Percentiles rank a stretch among this genome's conserved stretches.
Conservation (phyloP, 2,113 vertebrate species). For the Albula glossodonta region DNA sequence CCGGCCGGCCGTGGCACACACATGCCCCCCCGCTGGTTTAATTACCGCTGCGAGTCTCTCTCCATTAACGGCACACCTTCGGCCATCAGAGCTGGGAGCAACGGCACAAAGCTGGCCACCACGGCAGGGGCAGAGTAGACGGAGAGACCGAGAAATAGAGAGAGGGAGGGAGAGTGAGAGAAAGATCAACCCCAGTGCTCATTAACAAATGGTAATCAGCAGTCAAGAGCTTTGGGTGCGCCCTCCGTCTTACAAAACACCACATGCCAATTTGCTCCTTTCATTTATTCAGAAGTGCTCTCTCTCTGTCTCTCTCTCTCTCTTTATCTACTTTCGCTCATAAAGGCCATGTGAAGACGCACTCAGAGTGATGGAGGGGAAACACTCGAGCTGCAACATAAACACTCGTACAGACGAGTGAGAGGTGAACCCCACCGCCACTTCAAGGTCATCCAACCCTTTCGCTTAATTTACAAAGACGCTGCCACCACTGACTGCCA, state of each 20-base stretch:
- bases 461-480: background rate
- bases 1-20: background rate
- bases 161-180: background rate
- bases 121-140: background rate
- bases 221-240: background rate
- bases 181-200: slow-evolving; percentile 19
- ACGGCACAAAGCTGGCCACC: background rate
- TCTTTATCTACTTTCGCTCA: background rate
- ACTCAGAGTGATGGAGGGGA: background rate
- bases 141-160: background rate
- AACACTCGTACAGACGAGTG: background rate
- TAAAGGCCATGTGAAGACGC: too few species aligned
- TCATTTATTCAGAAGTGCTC: background rate
- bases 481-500: background rate
- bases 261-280: slow-evolving; percentile 16
- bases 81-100: slow-evolving; percentile 7
- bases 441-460: background rate
- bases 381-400: background rate
- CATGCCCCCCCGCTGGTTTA: slow-evolving; percentile 20
- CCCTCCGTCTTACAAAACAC: background rate
- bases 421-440: background rate
- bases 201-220: slow-evolving; percentile 32
- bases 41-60: slow-evolving; percentile 11
- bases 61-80: slow-evolving; percentile 26
- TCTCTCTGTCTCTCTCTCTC: background rate